Conservation (phyloP, 2,797 vertebrate genomes). For the Chloroceryle amazona region DNA sequence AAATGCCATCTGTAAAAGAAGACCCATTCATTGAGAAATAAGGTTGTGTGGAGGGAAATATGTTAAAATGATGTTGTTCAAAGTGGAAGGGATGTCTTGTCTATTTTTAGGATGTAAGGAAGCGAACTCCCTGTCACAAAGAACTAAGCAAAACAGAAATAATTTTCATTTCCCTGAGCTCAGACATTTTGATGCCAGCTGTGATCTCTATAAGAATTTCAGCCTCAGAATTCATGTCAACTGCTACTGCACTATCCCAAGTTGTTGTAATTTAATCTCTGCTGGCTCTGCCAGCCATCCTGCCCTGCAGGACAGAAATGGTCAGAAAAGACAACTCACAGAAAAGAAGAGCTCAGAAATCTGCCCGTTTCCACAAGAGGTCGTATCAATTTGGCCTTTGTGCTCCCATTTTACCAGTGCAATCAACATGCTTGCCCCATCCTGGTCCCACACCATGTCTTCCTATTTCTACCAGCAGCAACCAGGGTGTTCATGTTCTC, state of each 20-base stretch:
- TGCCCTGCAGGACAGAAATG: not conserved
- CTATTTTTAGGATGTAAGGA: conserved; percentile 8
- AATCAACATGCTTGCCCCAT: not conserved
- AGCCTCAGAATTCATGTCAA: not conserved
- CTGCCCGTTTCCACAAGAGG: not conserved
- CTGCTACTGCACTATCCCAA: not conserved
- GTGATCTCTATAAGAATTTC: not conserved
- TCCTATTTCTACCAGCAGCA: not conserved
- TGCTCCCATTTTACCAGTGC: not conserved
- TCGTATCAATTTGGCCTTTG: not conserved
- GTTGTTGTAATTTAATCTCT: not conserved
- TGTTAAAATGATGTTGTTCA: not conserved
- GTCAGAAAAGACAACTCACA: not conserved
- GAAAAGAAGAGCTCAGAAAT: not conserved
- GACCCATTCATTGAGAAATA: not conserved
- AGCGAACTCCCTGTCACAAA: not conserved
- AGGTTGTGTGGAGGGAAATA: not conserved
- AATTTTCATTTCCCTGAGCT: not conserved
- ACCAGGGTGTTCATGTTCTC: not conserved
- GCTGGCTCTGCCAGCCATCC: not conserved
- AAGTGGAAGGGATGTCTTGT: not conserved
- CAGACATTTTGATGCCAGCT: conserved; percentile 2
- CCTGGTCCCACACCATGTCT: not conserved
- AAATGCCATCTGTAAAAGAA: not conserved
- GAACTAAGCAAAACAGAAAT: conserved; percentile 20